A percentile compares a stretch with the other conserved stretches of the same genome.
phyloP scores from a whole-genome alignment of 2,113 vertebrate species.

The Stictonetta naevosa region DNA sequence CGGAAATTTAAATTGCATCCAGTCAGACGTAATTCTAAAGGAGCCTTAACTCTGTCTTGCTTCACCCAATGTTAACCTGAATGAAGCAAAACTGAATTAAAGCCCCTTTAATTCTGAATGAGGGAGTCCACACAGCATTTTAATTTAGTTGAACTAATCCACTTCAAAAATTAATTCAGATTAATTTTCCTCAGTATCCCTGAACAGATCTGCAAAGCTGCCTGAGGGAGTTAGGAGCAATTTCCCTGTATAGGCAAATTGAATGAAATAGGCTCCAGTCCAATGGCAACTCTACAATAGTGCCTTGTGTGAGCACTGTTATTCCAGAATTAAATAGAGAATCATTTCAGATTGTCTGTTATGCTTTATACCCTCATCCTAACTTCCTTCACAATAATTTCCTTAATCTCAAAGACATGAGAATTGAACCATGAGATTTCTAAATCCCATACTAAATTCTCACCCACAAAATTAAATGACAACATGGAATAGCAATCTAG shows the following conservation, averaged over 20 bases:
- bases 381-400: slow-evolving; percentile 13
- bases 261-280: slow-evolving; percentile 40
- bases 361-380: not conserved
- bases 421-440: not conserved
- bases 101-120: slow-evolving; percentile 45
- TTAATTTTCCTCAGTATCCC: slow-evolving; percentile 69
- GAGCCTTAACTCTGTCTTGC: not conserved
- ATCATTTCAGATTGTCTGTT: slow-evolving; percentile 48
- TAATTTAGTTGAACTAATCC: slow-evolving; percentile 72
- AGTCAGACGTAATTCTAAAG: not conserved
- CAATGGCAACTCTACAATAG: slow-evolving; percentile 44
- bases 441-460: not conserved
- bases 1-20: not conserved
- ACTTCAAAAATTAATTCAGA: slow-evolving; percentile 70
- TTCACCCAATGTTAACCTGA: not conserved
- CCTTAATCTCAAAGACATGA: not conserved
- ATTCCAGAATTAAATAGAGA: slow-evolving; percentile 7
- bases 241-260: slow-evolving; percentile 47
- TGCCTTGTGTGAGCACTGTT: slow-evolving; percentile 38
- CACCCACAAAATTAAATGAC: not conserved
- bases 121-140: slow-evolving; percentile 55
- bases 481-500: not conserved
- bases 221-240: slow-evolving; percentile 55
- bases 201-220: slow-evolving; percentile 51
- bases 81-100: slow-evolving; percentile 56